Conservation (phyloP, 2,113 vertebrate species). For the Thryonomys swinderianus region DNA sequence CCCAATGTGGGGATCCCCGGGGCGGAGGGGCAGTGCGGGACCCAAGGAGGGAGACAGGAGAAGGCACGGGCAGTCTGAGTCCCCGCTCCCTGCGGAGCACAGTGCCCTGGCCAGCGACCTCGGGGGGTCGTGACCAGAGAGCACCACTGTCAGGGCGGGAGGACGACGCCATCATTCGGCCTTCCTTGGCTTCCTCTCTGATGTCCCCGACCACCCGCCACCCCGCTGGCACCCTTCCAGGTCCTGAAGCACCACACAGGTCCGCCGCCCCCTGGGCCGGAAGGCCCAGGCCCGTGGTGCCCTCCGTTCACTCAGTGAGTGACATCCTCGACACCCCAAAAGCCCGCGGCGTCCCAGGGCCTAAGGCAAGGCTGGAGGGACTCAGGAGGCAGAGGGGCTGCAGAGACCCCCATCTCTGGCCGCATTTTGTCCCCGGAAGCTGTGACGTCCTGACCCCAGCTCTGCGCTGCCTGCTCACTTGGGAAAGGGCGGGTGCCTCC, state of each 20-base stretch:
- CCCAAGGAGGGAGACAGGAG: not conserved
- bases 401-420: not conserved
- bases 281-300: not conserved
- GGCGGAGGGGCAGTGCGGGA: not conserved
- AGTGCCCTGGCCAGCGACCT: not conserved
- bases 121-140: not conserved
- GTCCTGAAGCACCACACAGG: no score
- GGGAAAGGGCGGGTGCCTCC: not conserved
- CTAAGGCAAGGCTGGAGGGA: not conserved
- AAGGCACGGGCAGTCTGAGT: not conserved
- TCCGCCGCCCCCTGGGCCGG: no score
- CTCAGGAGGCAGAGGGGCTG: not conserved
- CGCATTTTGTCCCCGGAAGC: not conserved
- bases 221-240: no score
- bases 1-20: not conserved
- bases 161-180: no score
- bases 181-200: not conserved
- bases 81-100: not conserved
- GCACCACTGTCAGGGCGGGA: not conserved
- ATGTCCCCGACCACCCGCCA: not conserved
- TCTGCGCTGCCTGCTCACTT: not conserved
- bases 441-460: not conserved
- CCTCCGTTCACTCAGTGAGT: no score
- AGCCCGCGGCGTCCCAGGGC: not conserved
- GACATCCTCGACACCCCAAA: not conserved